Evolutionary conservation across 2,797 vertebrate genomes (phyloP).

Genomic region (Lutra lutra): DNA sequence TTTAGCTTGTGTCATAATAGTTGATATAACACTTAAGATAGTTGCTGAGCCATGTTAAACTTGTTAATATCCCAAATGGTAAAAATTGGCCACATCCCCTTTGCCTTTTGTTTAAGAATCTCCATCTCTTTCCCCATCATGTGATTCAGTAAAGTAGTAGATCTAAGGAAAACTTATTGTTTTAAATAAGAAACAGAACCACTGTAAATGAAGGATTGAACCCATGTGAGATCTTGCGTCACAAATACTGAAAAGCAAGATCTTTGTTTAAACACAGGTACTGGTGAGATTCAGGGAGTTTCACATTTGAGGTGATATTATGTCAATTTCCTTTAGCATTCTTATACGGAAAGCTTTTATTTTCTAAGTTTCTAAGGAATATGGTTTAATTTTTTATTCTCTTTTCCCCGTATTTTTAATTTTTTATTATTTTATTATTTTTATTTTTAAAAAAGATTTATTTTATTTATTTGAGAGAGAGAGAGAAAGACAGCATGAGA

Average conservation of each 20-base stretch:
- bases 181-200: conserved; percentile 79
- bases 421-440: too few relatives aligned
- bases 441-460: too few relatives aligned
- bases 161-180: conserved; percentile 64
- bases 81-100: conserved; percentile 65
- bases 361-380: conserved; percentile 16
- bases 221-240: conserved; percentile 65
- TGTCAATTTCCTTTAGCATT: not conserved
- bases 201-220: conserved; percentile 63
- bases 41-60: conserved; percentile 72
- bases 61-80: conserved; percentile 74
- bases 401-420: not conserved
- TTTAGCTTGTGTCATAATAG: conserved; percentile 63
- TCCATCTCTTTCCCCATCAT: conserved; percentile 43
- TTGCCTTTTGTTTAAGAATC: conserved; percentile 66
- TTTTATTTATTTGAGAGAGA: too few relatives aligned
- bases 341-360: conserved; percentile 21
- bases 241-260: conserved; percentile 53
- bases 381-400: not conserved
- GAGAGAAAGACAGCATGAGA: too few relatives aligned
- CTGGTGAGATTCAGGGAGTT: not conserved
- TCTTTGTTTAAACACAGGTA: conserved; percentile 23
- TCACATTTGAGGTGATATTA: not conserved
- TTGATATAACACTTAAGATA: conserved; percentile 70
- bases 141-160: conserved; percentile 48